These are phyloP conservation scores for Elysia crispata DNA, from an alignment of 2,888 invertebrate genomes.

Conservation along the genomic window DNA sequence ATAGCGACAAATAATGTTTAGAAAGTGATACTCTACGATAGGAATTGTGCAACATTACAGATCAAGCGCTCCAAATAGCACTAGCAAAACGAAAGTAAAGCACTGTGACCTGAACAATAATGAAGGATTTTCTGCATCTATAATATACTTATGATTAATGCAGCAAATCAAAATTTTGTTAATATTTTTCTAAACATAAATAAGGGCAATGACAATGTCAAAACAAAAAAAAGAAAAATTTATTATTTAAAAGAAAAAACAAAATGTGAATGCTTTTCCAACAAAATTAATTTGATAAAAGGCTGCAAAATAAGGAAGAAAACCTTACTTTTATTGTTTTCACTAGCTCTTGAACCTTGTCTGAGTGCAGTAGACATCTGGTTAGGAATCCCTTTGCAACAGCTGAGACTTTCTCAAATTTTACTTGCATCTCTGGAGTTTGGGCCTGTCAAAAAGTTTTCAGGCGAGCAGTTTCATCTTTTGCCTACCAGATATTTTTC, in stretches of 20 bases:
- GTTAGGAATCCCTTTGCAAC: constrained; percentile 86
- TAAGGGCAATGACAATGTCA: no score
- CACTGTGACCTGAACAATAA: not conserved
- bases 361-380: constrained; percentile 88
- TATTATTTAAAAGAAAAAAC: no score
- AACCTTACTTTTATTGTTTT: constrained; percentile 82
- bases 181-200: no score
- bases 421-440: constrained; percentile 63
- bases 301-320: not conserved
- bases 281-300: no score
- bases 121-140: not conserved
- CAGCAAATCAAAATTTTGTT: no score
- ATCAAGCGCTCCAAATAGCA: not conserved
- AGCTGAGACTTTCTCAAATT: constrained; percentile 75
- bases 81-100: not conserved
- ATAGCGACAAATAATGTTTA: constrained; percentile 29
- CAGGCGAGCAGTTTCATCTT: no score
- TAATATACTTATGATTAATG: no score
- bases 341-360: constrained; percentile 87
- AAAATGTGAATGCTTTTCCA: no score
- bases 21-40: not conserved
- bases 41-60: not conserved
- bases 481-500: no score
- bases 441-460: constrained; percentile 52
- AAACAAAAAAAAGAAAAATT: no score